phyloP scores from a whole-genome alignment of 2,113 vertebrate genomes.

The Plecturocebus donacophilus region DNA sequence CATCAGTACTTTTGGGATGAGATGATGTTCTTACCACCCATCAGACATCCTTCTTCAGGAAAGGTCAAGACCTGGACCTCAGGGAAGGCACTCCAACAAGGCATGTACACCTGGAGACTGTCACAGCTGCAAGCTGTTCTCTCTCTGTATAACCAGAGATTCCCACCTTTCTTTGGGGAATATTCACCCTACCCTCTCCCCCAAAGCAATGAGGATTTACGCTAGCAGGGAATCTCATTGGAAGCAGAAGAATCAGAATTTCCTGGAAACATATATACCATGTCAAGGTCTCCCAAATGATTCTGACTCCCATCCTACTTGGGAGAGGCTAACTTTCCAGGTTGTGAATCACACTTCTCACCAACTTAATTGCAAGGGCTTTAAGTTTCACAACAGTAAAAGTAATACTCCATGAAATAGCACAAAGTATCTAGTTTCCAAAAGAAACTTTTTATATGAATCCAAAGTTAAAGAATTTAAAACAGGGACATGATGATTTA shows the following conservation, averaged over 20 bases:
- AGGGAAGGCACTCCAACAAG: not conserved
- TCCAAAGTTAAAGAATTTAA: not conserved
- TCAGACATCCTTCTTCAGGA: not conserved
- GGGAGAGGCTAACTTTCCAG: not conserved
- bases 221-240: not conserved
- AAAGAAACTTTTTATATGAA: not conserved
- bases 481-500: not conserved
- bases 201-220: not conserved
- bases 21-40: not conserved
- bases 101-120: not conserved
- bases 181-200: not conserved
- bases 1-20: not conserved
- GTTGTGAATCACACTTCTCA: not conserved
- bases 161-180: not conserved
- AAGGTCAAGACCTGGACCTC: not conserved
- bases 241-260: slow-evolving; percentile 23
- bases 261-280: not conserved
- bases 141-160: not conserved
- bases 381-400: not conserved
- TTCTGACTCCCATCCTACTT: not conserved
- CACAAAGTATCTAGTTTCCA: not conserved
- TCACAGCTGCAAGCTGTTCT: not conserved
- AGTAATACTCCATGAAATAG: not conserved
- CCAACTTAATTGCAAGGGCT: not conserved
- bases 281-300: not conserved